Evolutionary conservation across 2,888 invertebrate species (phyloP).

Genomic region (Cephus nigrinus): DNA sequence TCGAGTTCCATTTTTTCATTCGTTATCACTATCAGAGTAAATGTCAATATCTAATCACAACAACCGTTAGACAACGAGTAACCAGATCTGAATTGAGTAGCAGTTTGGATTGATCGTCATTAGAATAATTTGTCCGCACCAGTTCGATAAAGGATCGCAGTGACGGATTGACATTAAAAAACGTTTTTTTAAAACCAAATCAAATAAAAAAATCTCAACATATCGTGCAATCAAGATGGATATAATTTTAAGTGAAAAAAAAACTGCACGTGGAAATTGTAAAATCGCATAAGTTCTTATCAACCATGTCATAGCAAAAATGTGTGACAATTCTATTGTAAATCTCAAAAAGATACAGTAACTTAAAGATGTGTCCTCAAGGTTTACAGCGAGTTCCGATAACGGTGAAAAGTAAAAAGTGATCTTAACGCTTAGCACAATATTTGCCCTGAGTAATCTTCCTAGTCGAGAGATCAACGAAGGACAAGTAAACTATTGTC

Average conservation of each 20-base stretch:
- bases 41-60: not conserved
- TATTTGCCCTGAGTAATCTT: not conserved
- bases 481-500: not conserved
- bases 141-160: not conserved
- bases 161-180: not conserved
- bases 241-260: not conserved
- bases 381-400: not conserved
- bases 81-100: not conserved
- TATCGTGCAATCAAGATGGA: not conserved
- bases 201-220: too few species aligned
- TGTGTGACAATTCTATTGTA: not conserved
- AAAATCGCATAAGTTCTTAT: not conserved
- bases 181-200: not conserved
- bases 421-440: not conserved
- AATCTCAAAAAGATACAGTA: not conserved
- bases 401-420: not conserved
- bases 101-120: not conserved
- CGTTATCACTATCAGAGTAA: not conserved
- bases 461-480: not conserved
- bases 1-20: not conserved
- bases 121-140: not conserved
- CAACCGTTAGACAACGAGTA: not conserved
- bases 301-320: not conserved
- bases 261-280: not conserved
- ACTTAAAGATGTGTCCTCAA: not conserved